phyloP scores from a whole-genome alignment of 2,113 vertebrate genomes.

The Engraulis encrasicolus region DNA sequence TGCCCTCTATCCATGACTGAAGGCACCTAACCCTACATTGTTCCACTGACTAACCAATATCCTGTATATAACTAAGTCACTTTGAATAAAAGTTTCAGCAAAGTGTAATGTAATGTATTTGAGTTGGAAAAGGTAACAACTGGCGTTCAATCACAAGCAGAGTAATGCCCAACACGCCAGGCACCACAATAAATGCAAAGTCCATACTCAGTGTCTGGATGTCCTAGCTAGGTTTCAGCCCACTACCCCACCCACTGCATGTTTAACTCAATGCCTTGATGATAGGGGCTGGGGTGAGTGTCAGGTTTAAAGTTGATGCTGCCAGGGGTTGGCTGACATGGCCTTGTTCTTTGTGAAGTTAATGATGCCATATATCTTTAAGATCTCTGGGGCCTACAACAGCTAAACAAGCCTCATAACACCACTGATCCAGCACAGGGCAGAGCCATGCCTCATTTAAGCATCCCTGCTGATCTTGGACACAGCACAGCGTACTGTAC shows the following conservation, averaged over 20 bases:
- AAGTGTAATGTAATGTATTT: no score
- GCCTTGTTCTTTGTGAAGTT: background rate
- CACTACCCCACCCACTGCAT: background rate
- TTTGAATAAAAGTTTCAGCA: no score
- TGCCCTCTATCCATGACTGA: no score
- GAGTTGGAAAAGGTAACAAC: background rate
- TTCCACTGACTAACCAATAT: no score
- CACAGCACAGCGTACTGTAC: background rate
- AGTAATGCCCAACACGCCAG: background rate
- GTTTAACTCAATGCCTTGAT: background rate
- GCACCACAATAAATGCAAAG: background rate
- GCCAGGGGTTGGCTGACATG: constrained; percentile 2
- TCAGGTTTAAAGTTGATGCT: background rate
- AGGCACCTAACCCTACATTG: no score
- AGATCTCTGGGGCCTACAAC: background rate
- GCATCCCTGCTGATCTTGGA: background rate
- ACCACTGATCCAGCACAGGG: background rate
- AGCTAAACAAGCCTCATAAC: constrained; percentile 4
- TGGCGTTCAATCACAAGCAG: background rate
- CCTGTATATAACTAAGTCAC: no score
- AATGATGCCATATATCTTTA: constrained; percentile 9
- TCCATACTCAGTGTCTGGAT: background rate
- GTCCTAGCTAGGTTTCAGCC: background rate
- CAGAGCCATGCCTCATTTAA: background rate
- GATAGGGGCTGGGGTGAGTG: background rate